Conservation (phyloP, 2,797 vertebrate genomes). For the Propithecus perrieri region DNA sequence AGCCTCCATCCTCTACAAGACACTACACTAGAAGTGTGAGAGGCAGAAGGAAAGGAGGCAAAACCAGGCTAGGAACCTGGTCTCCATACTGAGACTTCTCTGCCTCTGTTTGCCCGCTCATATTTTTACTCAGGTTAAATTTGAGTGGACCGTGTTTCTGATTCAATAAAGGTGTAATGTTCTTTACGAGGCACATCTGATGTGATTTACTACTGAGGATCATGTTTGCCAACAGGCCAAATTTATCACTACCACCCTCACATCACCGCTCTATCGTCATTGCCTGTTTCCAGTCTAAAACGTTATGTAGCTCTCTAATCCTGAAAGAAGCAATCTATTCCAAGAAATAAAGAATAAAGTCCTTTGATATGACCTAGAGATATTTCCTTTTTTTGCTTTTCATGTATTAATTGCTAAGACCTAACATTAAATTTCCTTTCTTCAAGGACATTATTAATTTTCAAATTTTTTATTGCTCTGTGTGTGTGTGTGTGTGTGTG, state of each 20-base stretch:
- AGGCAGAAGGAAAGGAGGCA: not conserved
- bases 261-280: not conserved
- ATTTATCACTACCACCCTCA: not conserved
- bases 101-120: not conserved
- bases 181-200: not conserved
- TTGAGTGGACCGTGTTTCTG: not conserved
- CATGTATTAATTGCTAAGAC: not conserved
- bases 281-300: not conserved
- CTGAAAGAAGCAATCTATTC: not conserved
- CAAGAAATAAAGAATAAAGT: not conserved
- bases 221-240: not conserved
- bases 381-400: not conserved
- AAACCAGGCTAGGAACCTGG: not conserved
- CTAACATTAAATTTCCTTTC: not conserved
- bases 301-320: not conserved
- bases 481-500: fast-evolving
- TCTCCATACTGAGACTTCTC: not conserved
- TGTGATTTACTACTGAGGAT: not conserved
- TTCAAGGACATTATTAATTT: not conserved
- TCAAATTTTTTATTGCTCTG: not conserved
- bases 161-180: not conserved
- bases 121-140: not conserved
- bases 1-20: not conserved
- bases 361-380: not conserved
- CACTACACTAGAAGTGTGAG: not conserved